Evolutionary conservation across 2,888 invertebrate species (phyloP), one percentile per base, ranked within the genome.

Genomic region (Oasisia sp.): DNA sequence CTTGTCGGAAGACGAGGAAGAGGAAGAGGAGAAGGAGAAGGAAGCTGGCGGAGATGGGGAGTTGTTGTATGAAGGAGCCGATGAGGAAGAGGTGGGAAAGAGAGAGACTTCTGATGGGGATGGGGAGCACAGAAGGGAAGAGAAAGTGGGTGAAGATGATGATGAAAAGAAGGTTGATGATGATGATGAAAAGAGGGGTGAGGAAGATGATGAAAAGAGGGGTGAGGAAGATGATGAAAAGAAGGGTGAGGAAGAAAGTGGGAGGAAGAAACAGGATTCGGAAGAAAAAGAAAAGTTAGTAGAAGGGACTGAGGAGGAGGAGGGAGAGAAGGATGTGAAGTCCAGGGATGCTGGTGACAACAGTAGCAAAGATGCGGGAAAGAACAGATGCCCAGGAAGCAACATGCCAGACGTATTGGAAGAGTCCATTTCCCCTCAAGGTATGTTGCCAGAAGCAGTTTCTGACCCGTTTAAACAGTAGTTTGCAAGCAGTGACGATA

Each of bases 1-100:
- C 0, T 11, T 27, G 89, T 92, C 89, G 32, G 92, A 92, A 11
- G 92, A 92, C 32, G 92, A 92, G n/a, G 92, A 92, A n/a, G n/a
- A 38, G 38, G 38, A 38, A 38, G 38, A 38, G 38, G 38, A 38
- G 32, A 27, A 74, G 27, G 74, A 5, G 19, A 27, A 74, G n/a
- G 27, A 74, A 27, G 74, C 74, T 74, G 74, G 27, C 19, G 27
- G 74, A 27, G 74, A 74, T 74, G 74, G 27, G 74, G 74, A 74
- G 74, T 74, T 74, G 74, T 19, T 74, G n/a, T 27, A 14, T 74
- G 50, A 50, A 50, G 8, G 50, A 50, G 50, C 50, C 9, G 50
- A 50, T 50, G 74, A 74, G 19, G 74, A 74, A 27, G 27, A 74
- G 56, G 56, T 56, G 74, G 74, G 74, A 74, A 74, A n/a, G 19